These are phyloP conservation scores for Hyles vespertilio DNA, from an alignment of 1,140 invertebrate genomes.

Conservation along the genomic window DNA sequence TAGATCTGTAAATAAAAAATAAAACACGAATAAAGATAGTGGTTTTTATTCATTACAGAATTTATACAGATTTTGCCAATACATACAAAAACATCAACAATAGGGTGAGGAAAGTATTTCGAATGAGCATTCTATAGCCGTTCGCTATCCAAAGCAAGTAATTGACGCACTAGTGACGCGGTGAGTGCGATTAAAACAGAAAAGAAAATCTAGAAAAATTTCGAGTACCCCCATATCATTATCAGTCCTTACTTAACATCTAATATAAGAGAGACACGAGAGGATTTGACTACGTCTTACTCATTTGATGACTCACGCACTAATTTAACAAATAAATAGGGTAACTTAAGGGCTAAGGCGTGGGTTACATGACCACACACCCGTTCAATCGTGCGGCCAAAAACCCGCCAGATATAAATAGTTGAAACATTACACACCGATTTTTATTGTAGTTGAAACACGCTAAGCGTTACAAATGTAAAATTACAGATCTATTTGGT, in stretches of 20 bases:
- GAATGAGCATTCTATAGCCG: too few relatives aligned
- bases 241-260: slow-evolving; percentile 64
- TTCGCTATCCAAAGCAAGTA: slow-evolving; percentile 12
- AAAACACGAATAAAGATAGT: slow-evolving; percentile 49
- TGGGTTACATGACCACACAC: not conserved
- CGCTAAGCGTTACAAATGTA: too few relatives aligned
- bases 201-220: slow-evolving; percentile 10
- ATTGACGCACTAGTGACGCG: slow-evolving; percentile 18
- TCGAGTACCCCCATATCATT: slow-evolving; percentile 43
- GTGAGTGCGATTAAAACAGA: slow-evolving; percentile 1
- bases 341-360: slow-evolving; percentile 32
- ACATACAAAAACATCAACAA: slow-evolving; percentile 62
- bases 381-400: not conserved
- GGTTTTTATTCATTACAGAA: slow-evolving; percentile 63
- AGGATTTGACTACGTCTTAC: slow-evolving; percentile 2
- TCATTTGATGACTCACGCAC: slow-evolving; percentile 9
- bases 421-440: too few relatives aligned
- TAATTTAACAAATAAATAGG: slow-evolving; percentile 53
- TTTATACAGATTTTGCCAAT: slow-evolving; percentile 63
- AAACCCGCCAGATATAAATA: too few relatives aligned
- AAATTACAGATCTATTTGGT: too few relatives aligned
- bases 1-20: slow-evolving; percentile 12
- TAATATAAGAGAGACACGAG: slow-evolving; percentile 25
- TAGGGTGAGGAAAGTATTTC: slow-evolving; percentile 33
- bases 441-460: too few relatives aligned